Conservation (phyloP, 92 coral and sea anemone species). For the Isaurus tuberculatus region DNA sequence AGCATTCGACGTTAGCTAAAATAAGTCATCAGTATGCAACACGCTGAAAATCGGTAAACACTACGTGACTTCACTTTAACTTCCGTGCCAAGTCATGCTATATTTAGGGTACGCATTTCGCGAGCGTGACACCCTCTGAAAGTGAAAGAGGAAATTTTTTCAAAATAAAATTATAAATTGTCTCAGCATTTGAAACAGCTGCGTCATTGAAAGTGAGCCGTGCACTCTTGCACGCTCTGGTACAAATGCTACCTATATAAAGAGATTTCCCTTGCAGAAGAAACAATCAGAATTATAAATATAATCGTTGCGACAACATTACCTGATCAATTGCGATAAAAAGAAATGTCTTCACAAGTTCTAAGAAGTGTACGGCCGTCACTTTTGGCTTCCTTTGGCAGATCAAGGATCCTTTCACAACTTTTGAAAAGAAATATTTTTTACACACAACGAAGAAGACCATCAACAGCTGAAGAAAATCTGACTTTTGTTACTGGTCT, state of each 20-base stretch:
- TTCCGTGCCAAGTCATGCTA: neutral
- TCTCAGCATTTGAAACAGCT: neutral
- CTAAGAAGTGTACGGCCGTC: constrained; percentile 23
- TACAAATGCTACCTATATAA: neutral
- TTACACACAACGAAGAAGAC: constrained; percentile 63
- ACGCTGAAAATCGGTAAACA: neutral
- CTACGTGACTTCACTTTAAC: neutral
- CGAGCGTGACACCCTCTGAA: neutral
- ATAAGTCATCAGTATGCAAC: too few species aligned
- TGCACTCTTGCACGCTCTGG: constrained; percentile 7
- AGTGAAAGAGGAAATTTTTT: neutral
- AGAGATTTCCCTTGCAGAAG: neutral
- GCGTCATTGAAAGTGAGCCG: constrained; percentile 25
- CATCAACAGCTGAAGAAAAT: constrained; percentile 68
- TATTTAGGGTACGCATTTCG: neutral
- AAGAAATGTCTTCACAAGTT: constrained; percentile 40
- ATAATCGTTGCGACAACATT: neutral
- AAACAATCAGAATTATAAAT: neutral
- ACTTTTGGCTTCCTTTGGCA: neutral
- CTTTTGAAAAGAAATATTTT: constrained; percentile 55
- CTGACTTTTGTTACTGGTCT: constrained; percentile 61
- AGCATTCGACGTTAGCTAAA: neutral
- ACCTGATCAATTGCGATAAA: neutral
- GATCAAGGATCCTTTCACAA: constrained; percentile 34
- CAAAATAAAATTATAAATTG: too few species aligned